Conservation (phyloP, 2,797 vertebrate species). For the Gouania willdenowi region DNA sequence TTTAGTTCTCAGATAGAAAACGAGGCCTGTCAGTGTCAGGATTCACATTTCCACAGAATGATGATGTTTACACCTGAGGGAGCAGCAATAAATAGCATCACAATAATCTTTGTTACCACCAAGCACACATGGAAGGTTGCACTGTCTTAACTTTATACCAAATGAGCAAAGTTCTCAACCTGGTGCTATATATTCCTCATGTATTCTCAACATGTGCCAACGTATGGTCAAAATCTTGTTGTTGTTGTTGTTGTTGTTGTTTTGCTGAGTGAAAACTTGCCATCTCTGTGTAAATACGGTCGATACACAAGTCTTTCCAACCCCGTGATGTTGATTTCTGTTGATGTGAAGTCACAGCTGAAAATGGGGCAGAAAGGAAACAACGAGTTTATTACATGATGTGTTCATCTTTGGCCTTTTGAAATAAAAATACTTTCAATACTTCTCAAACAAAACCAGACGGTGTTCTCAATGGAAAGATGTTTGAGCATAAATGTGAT, state of each 20-base stretch:
- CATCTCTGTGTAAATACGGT: conserved; percentile 35
- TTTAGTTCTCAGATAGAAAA: conserved; percentile 42
- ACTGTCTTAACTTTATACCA: conserved; percentile 38
- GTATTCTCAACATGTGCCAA: conserved; percentile 59
- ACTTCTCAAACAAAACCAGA: no score
- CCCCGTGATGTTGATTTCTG: conserved; percentile 36
- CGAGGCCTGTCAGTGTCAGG: conserved; percentile 3
- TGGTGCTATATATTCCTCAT: conserved; percentile 54
- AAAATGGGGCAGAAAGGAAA: conserved; percentile 50
- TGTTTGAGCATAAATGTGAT: no score
- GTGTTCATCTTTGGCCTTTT: conserved; percentile 16
- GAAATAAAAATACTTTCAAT: conserved; percentile 52
- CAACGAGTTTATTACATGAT: conserved; percentile 36
- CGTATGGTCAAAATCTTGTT: conserved; percentile 27
- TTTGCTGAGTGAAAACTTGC: conserved; percentile 22
- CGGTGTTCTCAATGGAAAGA: no score
- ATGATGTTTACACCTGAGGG: conserved; percentile 17
- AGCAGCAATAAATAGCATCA: conserved; percentile 7
- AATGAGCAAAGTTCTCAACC: conserved; percentile 51
- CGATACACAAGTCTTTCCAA: conserved; percentile 44
- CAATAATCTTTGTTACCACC: conserved; percentile 6
- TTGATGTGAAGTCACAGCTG: conserved; percentile 40
- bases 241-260: conserved; percentile 11
- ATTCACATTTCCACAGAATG: background rate
- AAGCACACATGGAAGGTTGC: conserved; percentile 15